Conservation (phyloP, 2,113 vertebrate genomes). For the Callocephalon fimbriatum region DNA sequence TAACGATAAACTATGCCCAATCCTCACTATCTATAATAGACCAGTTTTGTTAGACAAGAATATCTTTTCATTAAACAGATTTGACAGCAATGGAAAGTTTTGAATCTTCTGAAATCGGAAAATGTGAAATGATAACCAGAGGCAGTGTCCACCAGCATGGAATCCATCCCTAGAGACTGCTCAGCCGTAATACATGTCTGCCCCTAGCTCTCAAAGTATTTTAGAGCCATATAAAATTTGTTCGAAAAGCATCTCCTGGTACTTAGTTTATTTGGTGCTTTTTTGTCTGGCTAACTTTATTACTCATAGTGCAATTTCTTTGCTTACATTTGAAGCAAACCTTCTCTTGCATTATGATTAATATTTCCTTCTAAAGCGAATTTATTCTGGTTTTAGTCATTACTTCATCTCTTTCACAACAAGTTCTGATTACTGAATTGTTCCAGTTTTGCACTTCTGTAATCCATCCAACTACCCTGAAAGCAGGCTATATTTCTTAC, state of each 20-base stretch:
- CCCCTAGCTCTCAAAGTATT: background rate
- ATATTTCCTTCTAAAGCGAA: background rate
- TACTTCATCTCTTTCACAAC: background rate
- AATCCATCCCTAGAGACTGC: background rate
- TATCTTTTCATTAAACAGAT: background rate
- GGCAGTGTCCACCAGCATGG: background rate
- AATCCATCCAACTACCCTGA: background rate
- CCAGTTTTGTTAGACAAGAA: background rate
- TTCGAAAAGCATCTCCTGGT: background rate
- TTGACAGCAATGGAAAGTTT: background rate
- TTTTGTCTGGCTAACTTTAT: background rate
- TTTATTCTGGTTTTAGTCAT: background rate
- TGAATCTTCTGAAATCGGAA: background rate
- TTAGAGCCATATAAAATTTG: background rate
- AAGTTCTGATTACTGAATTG: background rate
- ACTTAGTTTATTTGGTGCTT: background rate
- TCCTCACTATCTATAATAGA: background rate
- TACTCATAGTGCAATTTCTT: background rate
- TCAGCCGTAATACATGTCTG: background rate
- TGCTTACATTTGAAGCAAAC: background rate
- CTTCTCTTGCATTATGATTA: background rate
- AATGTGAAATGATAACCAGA: background rate
- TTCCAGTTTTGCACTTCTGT: background rate
- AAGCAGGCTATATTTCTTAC: background rate
- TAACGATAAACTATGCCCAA: background rate